These are phyloP conservation scores for Thunnus thynnus DNA, from an alignment of 2,113 vertebrate species.

Conservation along the genomic window DNA sequence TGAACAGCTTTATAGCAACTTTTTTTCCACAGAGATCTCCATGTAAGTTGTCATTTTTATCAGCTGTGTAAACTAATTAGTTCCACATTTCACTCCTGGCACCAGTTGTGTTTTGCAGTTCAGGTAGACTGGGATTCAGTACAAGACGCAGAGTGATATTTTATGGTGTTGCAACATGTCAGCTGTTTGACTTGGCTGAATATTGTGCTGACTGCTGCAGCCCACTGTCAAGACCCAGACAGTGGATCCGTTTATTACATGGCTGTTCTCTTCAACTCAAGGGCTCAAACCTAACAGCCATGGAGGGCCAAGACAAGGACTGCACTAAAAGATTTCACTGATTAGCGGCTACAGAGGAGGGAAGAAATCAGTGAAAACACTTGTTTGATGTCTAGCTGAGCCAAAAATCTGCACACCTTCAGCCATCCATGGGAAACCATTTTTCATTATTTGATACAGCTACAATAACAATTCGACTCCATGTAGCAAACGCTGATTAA, in stretches of 20 bases:
- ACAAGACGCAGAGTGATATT: constrained; percentile 7
- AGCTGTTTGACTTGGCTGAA: constrained; percentile 39
- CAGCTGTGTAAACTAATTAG: constrained; percentile 1
- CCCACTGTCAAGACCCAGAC: neutral
- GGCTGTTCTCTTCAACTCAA: neutral
- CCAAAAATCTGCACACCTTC: neutral
- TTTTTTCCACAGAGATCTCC: neutral
- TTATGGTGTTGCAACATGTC: constrained; percentile 7
- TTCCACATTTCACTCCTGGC: constrained; percentile 18
- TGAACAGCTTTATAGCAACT: neutral
- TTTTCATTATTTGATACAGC: neutral
- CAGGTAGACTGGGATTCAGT: neutral
- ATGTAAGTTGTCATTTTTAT: constrained; percentile 9
- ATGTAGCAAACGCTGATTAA: neutral
- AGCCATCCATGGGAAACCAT: neutral
- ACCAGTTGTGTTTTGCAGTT: constrained; percentile 1
- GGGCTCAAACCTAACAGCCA: neutral
- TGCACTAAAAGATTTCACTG: constrained; percentile 12
- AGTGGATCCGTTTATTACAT: constrained; percentile 18
- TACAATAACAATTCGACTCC: neutral
- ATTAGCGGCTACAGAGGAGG: constrained; percentile 27
- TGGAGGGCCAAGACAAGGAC: neutral
- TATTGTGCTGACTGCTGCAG: constrained; percentile 24
- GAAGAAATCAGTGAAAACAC: constrained; percentile 35
- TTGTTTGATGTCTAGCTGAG: constrained; percentile 6